phyloP scores from a whole-genome alignment of 2,888 invertebrate species.

The Orchesella flavescens region DNA sequence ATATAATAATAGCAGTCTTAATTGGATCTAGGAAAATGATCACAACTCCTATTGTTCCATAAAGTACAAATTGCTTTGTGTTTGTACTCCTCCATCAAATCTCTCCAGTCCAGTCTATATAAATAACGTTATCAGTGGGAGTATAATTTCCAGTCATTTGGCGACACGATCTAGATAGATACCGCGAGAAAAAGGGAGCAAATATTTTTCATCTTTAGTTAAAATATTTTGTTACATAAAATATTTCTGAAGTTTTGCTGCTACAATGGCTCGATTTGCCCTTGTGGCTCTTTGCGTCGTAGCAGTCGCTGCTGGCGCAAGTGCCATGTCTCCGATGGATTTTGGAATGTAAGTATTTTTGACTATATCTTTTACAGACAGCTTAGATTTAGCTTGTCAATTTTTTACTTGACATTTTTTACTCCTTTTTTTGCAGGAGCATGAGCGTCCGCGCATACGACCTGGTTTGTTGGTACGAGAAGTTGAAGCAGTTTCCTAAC shows the following conservation, averaged over 20 bases:
- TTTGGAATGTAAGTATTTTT: conserved; percentile 35
- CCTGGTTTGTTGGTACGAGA: conserved; percentile 52
- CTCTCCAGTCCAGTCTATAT: background rate
- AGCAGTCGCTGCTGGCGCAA: background rate
- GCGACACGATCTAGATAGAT: background rate
- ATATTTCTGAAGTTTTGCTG: background rate
- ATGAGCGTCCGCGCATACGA: conserved; percentile 45
- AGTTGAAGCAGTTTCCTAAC: conserved; percentile 39
- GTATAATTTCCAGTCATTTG: background rate
- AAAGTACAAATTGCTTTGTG: too few species aligned
- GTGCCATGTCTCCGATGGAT: conserved; percentile 13
- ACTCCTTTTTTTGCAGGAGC: conserved; percentile 11
- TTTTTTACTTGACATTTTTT: background rate
- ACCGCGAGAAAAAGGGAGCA: background rate
- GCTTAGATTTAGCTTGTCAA: background rate
- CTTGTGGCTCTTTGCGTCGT: conserved; percentile 8
- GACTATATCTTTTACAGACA: background rate
- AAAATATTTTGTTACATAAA: background rate
- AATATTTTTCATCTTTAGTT: background rate
- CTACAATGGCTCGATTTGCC: conserved; percentile 8
- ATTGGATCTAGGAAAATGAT: too few species aligned
- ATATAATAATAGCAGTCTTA: too few species aligned
- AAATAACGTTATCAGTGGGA: background rate
- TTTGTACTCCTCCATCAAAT: background rate
- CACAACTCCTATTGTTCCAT: too few species aligned